These are phyloP conservation scores for Lycaon pictus DNA, from an alignment of 2,113 vertebrate species.

Conservation along the genomic window DNA sequence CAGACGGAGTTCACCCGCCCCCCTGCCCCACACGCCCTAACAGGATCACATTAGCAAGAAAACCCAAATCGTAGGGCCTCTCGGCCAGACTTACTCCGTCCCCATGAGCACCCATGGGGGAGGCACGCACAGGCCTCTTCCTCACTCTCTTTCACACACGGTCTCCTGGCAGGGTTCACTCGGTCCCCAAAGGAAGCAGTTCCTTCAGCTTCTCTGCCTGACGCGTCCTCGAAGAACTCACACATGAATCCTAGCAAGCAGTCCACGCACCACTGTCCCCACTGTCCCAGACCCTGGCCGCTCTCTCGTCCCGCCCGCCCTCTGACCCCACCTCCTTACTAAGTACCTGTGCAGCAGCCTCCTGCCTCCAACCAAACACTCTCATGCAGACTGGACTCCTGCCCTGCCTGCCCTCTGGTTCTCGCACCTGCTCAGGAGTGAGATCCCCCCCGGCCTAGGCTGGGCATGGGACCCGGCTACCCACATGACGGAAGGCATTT, in stretches of 20 bases:
- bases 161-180: neutral
- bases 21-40: neutral
- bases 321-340: neutral
- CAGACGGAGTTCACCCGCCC: neutral
- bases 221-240: neutral
- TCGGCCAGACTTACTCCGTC: neutral
- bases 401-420: neutral
- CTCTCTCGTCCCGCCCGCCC: neutral
- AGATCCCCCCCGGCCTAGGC: neutral
- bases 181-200: neutral
- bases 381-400: neutral
- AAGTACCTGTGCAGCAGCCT: neutral
- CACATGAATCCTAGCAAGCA: neutral
- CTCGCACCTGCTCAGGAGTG: neutral
- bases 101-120: neutral
- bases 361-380: neutral
- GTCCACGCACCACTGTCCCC: fast-evolving
- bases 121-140: neutral
- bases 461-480: neutral
- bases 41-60: neutral
- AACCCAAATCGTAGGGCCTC: neutral
- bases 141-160: fast-evolving
- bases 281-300: neutral
- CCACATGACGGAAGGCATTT: neutral
- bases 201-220: neutral